phyloP scores from a whole-genome alignment of 1,140 invertebrate genomes.

The Paramacrobiotus metropolitanus region DNA sequence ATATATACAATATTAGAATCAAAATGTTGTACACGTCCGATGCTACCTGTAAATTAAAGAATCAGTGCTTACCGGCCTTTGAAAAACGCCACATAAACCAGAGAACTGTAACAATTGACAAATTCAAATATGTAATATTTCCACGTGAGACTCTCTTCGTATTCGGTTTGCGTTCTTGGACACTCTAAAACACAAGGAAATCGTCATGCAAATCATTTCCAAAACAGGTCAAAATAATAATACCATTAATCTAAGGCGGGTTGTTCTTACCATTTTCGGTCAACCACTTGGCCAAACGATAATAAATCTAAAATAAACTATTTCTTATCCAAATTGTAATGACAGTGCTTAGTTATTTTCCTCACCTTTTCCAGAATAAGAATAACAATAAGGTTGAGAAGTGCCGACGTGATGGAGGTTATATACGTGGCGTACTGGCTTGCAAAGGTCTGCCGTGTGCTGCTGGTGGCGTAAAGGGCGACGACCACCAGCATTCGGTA shows the following conservation, averaged over 20 bases:
- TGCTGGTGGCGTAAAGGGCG: conserved; percentile 38
- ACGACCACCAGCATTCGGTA: conserved; percentile 65
- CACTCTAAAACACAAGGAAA: conserved; percentile 35
- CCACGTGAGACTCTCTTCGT: conserved; percentile 82
- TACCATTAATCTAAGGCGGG: not conserved
- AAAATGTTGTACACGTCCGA: not conserved
- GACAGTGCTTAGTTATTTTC: too few relatives aligned
- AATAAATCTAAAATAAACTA: conserved; percentile 7
- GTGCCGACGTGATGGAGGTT: conserved; percentile 64
- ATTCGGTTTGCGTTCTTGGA: conserved; percentile 74
- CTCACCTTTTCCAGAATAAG: conserved; percentile 61
- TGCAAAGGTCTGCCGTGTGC: conserved; percentile 35
- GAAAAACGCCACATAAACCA: conserved; percentile 91
- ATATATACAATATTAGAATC: not conserved
- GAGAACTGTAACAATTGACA: conserved; percentile 81
- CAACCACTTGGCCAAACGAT: conserved; percentile 8
- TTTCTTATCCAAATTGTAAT: not conserved
- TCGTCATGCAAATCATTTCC: not conserved
- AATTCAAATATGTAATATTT: conserved; percentile 95
- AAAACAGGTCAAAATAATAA: not conserved
- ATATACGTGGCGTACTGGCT: conserved; percentile 54
- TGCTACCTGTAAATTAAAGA: not conserved
- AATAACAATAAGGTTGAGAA: conserved; percentile 72
- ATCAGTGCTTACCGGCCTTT: conserved; percentile 40
- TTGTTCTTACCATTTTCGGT: conserved; percentile 1